Conservation (phyloP, 1,140 invertebrate species). For the Zelostemma sp. region DNA sequence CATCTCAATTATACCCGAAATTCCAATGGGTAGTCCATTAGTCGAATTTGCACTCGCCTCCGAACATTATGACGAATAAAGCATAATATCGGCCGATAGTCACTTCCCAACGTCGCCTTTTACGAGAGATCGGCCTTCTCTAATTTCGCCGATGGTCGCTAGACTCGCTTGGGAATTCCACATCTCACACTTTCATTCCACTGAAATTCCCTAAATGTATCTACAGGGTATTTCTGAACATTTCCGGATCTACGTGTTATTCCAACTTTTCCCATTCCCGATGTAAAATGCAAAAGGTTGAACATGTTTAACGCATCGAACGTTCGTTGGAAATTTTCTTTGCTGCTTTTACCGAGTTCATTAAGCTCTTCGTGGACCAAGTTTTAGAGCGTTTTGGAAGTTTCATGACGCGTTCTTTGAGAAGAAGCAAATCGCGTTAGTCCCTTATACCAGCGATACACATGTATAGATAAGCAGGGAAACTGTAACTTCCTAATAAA, state of each 20-base stretch:
- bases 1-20: background rate
- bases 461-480: conserved; percentile 39
- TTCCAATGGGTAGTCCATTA: background rate
- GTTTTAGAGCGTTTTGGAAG: no score
- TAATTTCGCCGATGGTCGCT: conserved; percentile 24
- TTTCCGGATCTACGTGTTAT: no score
- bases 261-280: background rate
- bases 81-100: background rate
- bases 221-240: conserved; percentile 9
- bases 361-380: no score
- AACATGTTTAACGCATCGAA: background rate
- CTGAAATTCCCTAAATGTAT: conserved; percentile 20
- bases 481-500: conserved; percentile 61
- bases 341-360: no score
- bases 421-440: conserved; percentile 1
- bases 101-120: background rate
- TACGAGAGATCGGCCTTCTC: conserved; percentile 7
- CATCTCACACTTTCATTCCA: conserved; percentile 28
- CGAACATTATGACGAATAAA: conserved; percentile 14
- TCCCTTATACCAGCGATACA: conserved; percentile 19
- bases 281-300: background rate
- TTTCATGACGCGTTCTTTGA: background rate
- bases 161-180: conserved; percentile 25
- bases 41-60: background rate
- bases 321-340: background rate